phyloP scores from a whole-genome alignment of 2,888 invertebrate genomes.

The Sphecodes monilicornis region DNA sequence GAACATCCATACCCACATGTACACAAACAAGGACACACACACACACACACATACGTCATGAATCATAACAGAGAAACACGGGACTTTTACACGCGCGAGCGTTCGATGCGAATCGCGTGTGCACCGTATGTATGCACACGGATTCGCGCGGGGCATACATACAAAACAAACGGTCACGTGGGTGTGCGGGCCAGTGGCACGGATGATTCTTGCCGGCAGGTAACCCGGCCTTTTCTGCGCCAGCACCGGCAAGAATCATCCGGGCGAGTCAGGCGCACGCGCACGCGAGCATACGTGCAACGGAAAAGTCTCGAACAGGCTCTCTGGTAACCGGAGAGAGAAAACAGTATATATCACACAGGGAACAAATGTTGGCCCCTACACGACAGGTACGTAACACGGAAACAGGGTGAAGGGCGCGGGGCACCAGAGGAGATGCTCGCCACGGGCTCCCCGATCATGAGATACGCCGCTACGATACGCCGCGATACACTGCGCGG shows the following conservation, averaged over 20 bases:
- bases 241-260: constrained; percentile 4
- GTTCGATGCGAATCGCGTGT: constrained; percentile 29
- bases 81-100: constrained; percentile 36
- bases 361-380: constrained; percentile 45
- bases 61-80: constrained; percentile 42
- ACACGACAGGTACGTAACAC: constrained; percentile 61
- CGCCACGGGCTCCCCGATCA: constrained; percentile 34
- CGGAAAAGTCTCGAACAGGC: background rate
- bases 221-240: background rate
- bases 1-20: background rate
- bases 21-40: background rate
- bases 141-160: background rate
- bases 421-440: constrained; percentile 65
- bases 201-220: constrained; percentile 6
- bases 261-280: background rate
- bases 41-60: constrained; percentile 39
- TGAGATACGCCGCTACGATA: constrained; percentile 37
- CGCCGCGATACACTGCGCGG: constrained; percentile 8
- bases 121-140: background rate
- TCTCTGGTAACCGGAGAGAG: background rate
- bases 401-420: constrained; percentile 54
- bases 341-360: constrained; percentile 20
- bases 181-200: background rate
- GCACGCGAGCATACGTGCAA: background rate
- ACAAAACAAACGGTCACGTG: background rate